Evolutionary conservation across 2,797 vertebrate species (phyloP), one percentile per base, ranked within the genome.

Genomic region (Neomorphus geoffroyi): DNA sequence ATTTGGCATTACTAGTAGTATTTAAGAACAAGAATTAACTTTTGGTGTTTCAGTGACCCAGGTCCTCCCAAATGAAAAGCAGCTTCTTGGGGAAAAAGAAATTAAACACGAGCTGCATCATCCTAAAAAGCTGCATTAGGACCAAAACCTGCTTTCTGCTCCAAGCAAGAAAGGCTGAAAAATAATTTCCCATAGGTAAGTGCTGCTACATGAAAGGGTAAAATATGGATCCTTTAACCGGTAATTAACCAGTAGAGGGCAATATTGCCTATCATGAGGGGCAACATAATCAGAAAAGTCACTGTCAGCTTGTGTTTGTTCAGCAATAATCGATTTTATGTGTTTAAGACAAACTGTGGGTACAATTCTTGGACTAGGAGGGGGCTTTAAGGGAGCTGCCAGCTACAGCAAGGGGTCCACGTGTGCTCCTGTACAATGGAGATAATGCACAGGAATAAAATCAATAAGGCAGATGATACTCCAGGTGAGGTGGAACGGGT

Each of bases 201-300:
- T 5, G 35, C 39, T 43, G 74, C 60, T 19, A 50, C 11, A 0
- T 2, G 30, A 17, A 60, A 26, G 67, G 4, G 45, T 32, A 2
- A 73, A 78, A 13, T 2, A n/a, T 11, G 62, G 66, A 24, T 75
- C 37, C 48, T 50, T 13, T 37, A 72, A 22, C 27, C 3, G n/a
- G 72, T 0, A 23, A 56, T 2, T 13, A 86, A 66, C 96, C 97
- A 95, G 97, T 2, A 96, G 97, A 97, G 94, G 96, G 97, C 97
- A 97, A 96, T 19, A 74, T 91, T 72, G 96, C 70, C 94, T 73
- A 79, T 17, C 8, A 27, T 33, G 57, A 80, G 50, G 74, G 80
- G 80, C 18, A 33, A n/a, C 6, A 14, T 32, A 2, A 5, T 28
- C 80, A 2, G 35, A 58, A 5, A 81, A 13, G 43, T 35, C 64